Base-by-base conservation (phyloP, 2,888 invertebrate species). In the Unio pictorum region DNA sequence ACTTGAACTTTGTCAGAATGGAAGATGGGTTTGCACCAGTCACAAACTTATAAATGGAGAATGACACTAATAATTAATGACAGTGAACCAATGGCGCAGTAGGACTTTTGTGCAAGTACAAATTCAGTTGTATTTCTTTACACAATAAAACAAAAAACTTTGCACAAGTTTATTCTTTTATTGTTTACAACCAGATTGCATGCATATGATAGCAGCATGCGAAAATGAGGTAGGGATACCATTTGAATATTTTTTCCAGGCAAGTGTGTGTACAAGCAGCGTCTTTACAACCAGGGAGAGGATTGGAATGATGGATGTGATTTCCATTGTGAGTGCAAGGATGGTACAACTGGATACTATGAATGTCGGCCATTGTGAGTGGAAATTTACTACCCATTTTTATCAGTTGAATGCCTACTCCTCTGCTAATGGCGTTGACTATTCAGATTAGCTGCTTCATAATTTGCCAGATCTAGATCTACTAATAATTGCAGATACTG, bases 221-320 rank as follows among this genome's bases (percentile, higher is more conserved):
- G 15, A 45, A 15, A 15, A 45, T 45, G 11, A 58, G 26, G 8
- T 8, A 1, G 15, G 26, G 3, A n/a, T 26, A 20, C 15, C 15
- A 3, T 45, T 68, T 55, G 23, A 34, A 60, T 62, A 20, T 34
- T 58, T 55, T 5, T 73, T 74, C 28, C 69, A 83, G 83, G 68
- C 58, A 76, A 79, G 65, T 84, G 84, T 72, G 70, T 84, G 17
- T 84, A 81, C 76, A 77, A 81, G 72, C 70, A 71, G 58, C 73
- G 74, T 57, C 69, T 80, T 26, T 82, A 84, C 73, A 78, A 79
- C 68, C 79, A 83, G 64, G 83, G 84, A 34, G 82, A 83, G 60
- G 75, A 58, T 1, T 84, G 84, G 84, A 73, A 80, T 26, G 77
- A 81, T 68, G 81, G 75, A 45, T 84, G 84, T 71, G 75, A 80